Base-by-base conservation (phyloP, 2,888 invertebrate genomes). In the Prosapia bicincta region DNA sequence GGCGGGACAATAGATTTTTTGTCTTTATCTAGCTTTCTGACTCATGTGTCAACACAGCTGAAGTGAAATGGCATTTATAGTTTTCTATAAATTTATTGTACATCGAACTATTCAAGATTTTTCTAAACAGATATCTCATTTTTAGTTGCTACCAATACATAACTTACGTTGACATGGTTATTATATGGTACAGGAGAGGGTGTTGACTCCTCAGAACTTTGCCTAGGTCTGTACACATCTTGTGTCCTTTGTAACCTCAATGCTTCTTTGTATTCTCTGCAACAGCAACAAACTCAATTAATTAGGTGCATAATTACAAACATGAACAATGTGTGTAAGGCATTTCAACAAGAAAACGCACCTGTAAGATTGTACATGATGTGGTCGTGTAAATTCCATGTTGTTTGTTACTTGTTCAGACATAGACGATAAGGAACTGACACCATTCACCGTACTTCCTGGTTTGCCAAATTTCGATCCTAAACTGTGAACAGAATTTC, bases 221-320 rank as follows among this genome's bases (percentile, higher is more conserved):
- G 28, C 23, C 72, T 72, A n/a, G 68, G 73, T 32, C 77, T 77
- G 72, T 81, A 80, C 43, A 81, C 78, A 28, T 80, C 94, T 85
- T 92, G 93, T 79, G 91, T 92, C 81, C 95, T 89, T 85, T 95
- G 95, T 82, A 93, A 93, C 85, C 93, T 92, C 83, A 95, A 85
- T 76, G 95, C 95, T 88, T 95, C 95, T 87, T 95, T 95, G 87
- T 95, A 95, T 87, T 95, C 95, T 86, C 94, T 90, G 86, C 6
- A 87, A 88, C 54, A 54, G 13, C 20, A 54, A 15, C 38, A 38
- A 7, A 38, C 15, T 7, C 30, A 30, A 30, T 30, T 5, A 25
- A 43, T 71, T 10, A 71, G n/a, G 26, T 10, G 10, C 32, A 66
- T 66, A 23, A 72, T 74, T 20, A 23, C 26, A 66, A 30, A 24